Evolutionary conservation across 2,113 vertebrate species (phyloP).

Genomic region (Pandion haliaetus): DNA sequence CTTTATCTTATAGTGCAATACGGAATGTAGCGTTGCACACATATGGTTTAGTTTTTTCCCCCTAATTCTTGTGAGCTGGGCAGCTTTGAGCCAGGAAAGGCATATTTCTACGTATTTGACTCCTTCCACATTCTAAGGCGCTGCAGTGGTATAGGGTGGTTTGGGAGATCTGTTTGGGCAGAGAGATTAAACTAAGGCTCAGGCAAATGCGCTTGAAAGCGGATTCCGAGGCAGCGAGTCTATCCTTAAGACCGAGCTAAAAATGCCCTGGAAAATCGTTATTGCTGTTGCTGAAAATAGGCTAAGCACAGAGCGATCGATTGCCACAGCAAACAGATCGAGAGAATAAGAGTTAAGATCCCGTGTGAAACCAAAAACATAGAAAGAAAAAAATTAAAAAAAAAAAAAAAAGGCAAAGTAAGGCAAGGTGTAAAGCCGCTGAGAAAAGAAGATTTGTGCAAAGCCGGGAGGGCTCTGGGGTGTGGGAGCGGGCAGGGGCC

Average conservation of each 20-base stretch:
- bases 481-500: not conserved
- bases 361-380: not conserved
- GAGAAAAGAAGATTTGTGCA: not conserved
- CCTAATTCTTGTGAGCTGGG: slow-evolving; percentile 6
- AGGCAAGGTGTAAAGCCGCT: not conserved
- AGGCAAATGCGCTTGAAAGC: not conserved
- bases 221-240: not conserved
- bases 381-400: no score
- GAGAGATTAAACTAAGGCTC: not conserved
- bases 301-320: not conserved
- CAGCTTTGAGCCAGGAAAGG: slow-evolving; percentile 7
- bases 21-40: not conserved
- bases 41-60: slow-evolving; percentile 29
- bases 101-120: not conserved
- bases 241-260: not conserved
- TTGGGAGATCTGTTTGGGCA: not conserved
- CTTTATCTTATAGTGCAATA: not conserved
- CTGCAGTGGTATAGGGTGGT: not conserved
- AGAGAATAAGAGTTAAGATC: not conserved
- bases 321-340: not conserved
- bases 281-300: not conserved
- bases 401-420: not conserved
- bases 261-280: not conserved
- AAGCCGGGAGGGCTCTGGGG: not conserved
- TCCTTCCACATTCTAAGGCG: not conserved